A percentile compares a stretch with the other conserved stretches of the same genome.
Conservation (phyloP, 64 coral and sea anemone species). For the Catalaphyllia jardinei region DNA sequence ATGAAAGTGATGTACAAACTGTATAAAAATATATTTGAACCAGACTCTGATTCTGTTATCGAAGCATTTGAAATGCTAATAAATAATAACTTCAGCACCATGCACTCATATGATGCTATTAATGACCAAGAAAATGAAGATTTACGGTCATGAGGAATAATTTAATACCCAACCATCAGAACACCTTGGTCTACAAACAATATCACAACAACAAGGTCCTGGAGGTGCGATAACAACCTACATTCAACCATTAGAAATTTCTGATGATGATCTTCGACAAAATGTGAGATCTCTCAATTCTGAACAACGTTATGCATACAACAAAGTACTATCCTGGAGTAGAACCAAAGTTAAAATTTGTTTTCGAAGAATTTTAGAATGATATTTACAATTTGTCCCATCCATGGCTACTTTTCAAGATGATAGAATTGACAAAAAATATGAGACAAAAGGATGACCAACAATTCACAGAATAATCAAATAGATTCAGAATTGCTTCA, state of each 20-base stretch:
- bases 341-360: constrained; percentile 30
- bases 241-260: too few species aligned
- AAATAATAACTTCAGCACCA: neutral
- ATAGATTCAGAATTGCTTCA: too few species aligned
- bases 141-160: constrained; percentile 45
- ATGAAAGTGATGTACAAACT: constrained; percentile 23
- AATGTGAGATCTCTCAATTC: constrained; percentile 53
- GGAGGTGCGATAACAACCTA: too few species aligned
- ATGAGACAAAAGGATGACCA: too few species aligned
- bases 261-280: constrained; percentile 41
- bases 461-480: too few species aligned
- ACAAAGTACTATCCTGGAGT: constrained; percentile 26
- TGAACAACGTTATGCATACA: constrained; percentile 7
- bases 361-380: too few species aligned
- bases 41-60: constrained; percentile 8
- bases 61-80: constrained; percentile 3
- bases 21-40: constrained; percentile 52
- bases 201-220: neutral
- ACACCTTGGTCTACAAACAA: neutral
- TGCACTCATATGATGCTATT: constrained; percentile 49
- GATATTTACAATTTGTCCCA: too few species aligned
- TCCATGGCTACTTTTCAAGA: too few species aligned
- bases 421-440: too few species aligned
- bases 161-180: neutral
- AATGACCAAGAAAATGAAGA: constrained; percentile 77